Evolutionary conservation across 2,113 vertebrate genomes (phyloP), one percentile per base, ranked within the genome.

Genomic region (Nyctereutes procyonoides): DNA sequence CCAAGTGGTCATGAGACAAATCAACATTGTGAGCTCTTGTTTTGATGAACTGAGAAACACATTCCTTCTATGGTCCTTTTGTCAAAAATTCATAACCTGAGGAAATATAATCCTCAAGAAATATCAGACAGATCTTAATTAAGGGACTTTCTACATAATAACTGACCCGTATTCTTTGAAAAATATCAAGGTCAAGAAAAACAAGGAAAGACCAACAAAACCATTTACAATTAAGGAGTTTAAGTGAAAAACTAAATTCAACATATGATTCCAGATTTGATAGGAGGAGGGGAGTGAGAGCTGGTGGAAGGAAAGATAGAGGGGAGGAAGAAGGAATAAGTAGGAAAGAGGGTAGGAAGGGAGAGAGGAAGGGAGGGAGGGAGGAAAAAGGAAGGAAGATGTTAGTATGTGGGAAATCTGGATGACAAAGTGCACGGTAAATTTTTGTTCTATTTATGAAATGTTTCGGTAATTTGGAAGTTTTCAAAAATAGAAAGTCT

Each of bases 401-500:
- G 0, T 51, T 76, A 28, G 22, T n/a, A 28, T 32, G 15, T 55
- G 19, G 30, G 35, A 60, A 65, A 71, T 85, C n/a, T n/a, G 11
- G 17, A 5, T 56, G 38, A 88, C 83, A 51, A 26, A 26, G 19
- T 15, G 43, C 7, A 73, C 3, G 1, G 17, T 67, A 55, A 30
- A 30, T 95, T 11, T 86, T 81, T 83, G 38, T 74, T 53, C 30
- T 80, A 13, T 79, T 56, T 83, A 86, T 85, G 1, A 73, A 89
- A 86, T 73, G 8, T 62, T 89, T 73, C 13, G 79, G 28, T 92
- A 88, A 51, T 62, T 30, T 58, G 24, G 94, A 92, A 51, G 15
- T 69, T 51, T 73, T 94, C 8, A 76, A 96, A 96, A 69, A 48
- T 62, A 73, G 74, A 80, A 90, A 58, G 48, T 24, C 63, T 80